phyloP scores from a whole-genome alignment of 2,888 invertebrate species.

The Ectemnius continuus region DNA sequence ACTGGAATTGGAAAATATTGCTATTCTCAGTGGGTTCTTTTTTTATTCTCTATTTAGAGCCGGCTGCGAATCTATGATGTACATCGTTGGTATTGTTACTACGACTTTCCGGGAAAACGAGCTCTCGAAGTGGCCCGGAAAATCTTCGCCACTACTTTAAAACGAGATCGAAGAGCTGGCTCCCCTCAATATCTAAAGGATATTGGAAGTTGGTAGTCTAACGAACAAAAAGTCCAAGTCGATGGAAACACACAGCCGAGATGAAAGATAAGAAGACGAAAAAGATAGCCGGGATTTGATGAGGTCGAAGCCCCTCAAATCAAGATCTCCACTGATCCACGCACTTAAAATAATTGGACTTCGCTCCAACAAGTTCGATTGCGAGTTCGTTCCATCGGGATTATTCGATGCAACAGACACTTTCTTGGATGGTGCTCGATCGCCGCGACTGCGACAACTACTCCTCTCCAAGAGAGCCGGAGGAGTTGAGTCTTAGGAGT shows the following conservation, averaged over 20 bases:
- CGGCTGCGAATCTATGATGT: slow-evolving; percentile 48
- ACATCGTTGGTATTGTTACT: slow-evolving; percentile 53
- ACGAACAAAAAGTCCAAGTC: slow-evolving; percentile 45
- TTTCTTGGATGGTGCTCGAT: no score
- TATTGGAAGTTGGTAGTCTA: slow-evolving; percentile 26
- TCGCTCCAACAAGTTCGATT: no score
- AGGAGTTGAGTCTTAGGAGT: slow-evolving; percentile 25
- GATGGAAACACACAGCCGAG: slow-evolving; percentile 21
- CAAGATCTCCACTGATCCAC: no score
- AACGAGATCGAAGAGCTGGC: slow-evolving; percentile 46
- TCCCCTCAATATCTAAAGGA: slow-evolving; percentile 43
- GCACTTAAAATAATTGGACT: no score
- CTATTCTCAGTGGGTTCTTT: slow-evolving; percentile 28
- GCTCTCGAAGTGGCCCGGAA: slow-evolving; percentile 50
- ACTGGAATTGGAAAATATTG: slow-evolving; percentile 10
- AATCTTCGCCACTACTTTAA: slow-evolving; percentile 50
- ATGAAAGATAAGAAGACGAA: no score
- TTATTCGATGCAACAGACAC: no score
- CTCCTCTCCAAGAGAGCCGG: slow-evolving; percentile 15
- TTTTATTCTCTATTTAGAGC: slow-evolving; percentile 24
- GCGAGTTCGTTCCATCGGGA: no score
- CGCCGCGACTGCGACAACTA: slow-evolving; percentile 30
- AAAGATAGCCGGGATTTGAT: slow-evolving; percentile 22
- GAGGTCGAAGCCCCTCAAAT: no score
- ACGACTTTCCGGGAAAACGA: slow-evolving; percentile 44